Conservation (phyloP, 1,140 invertebrate species). For the Hirudo medicinalis region DNA sequence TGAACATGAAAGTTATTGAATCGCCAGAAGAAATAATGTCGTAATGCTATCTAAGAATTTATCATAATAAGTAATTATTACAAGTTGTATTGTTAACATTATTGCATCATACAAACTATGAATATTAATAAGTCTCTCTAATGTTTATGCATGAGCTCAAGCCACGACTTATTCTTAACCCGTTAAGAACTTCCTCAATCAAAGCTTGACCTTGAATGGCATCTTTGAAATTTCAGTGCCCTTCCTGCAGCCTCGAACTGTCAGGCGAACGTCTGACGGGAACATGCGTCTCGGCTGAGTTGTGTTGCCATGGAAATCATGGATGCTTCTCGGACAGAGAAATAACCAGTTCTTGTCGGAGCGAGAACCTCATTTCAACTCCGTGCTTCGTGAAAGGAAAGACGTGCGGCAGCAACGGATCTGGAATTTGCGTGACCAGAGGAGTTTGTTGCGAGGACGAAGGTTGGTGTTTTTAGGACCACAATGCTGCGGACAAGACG, state of each 20-base stretch:
- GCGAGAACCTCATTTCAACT: not conserved
- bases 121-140: too few relatives aligned
- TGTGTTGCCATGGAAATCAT: not conserved
- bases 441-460: conserved; percentile 1
- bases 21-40: too few relatives aligned
- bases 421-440: not conserved
- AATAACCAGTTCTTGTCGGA: not conserved
- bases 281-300: not conserved
- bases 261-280: not conserved
- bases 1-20: too few relatives aligned
- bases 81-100: too few relatives aligned
- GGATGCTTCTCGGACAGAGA: not conserved
- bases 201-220: too few relatives aligned
- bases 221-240: not conserved
- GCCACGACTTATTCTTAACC: too few relatives aligned
- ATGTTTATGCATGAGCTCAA: too few relatives aligned
- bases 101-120: too few relatives aligned
- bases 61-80: too few relatives aligned
- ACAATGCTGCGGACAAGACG: too few relatives aligned
- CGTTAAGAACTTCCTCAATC: too few relatives aligned
- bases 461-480: not conserved
- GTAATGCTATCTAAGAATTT: too few relatives aligned
- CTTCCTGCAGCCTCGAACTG: not conserved
- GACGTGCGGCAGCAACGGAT: not conserved
- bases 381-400: conserved; percentile 3